Conservation (phyloP, 2,797 vertebrate genomes). For the Aphelocoma californica region DNA sequence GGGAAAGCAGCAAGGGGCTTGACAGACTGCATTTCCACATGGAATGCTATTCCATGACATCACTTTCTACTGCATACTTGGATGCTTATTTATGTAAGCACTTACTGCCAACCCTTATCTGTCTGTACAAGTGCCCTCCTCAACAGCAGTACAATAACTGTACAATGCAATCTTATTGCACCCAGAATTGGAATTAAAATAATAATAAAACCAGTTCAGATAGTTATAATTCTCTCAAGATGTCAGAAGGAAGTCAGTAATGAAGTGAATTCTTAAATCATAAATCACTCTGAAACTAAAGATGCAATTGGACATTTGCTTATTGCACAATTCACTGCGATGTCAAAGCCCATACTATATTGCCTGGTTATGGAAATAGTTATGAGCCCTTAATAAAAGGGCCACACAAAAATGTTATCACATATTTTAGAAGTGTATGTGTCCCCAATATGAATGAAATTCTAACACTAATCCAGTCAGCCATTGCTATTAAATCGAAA, state of each 20-base stretch:
- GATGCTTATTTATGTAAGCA: background rate
- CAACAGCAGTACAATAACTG: background rate
- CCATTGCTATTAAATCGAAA: background rate
- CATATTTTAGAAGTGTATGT: background rate
- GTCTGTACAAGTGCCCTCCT: background rate
- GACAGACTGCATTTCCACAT: background rate
- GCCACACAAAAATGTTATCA: background rate
- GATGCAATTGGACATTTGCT: background rate
- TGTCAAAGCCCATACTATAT: background rate
- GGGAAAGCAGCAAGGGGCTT: background rate
- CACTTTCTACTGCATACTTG: background rate
- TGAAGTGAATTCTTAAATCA: background rate
- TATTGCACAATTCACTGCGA: background rate
- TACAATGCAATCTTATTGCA: background rate
- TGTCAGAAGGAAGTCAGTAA: background rate
- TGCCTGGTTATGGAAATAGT: background rate
- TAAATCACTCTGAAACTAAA: background rate
- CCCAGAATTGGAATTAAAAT: background rate
- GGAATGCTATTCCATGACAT: background rate
- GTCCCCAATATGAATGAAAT: background rate
- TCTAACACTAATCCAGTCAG: background rate
- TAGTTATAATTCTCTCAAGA: background rate
- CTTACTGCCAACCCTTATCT: background rate
- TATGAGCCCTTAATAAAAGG: background rate
- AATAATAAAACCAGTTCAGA: background rate